These are phyloP conservation scores for Phymanthus crucifer DNA, from an alignment of 92 coral and sea anemone genomes.

Conservation along the genomic window DNA sequence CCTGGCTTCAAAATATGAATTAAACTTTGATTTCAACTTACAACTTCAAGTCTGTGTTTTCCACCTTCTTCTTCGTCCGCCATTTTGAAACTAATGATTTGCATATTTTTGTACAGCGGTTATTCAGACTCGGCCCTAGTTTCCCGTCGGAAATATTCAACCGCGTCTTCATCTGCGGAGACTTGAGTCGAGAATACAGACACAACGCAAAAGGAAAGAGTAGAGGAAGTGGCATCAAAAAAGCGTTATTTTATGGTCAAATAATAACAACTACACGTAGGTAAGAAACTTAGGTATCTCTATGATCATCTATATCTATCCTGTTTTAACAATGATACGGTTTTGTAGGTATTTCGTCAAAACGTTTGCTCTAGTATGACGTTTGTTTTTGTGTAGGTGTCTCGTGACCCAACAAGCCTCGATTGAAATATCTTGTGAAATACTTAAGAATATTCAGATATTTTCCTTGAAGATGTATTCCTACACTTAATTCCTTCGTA, in stretches of 20 bases:
- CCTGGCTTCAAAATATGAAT: background rate
- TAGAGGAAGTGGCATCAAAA: background rate
- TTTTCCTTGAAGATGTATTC: background rate
- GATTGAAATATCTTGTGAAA: background rate
- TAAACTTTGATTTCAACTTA: constrained; percentile 31
- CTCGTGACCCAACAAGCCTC: constrained; percentile 10
- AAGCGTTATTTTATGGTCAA: background rate
- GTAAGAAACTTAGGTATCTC: background rate
- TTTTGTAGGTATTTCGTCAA: background rate
- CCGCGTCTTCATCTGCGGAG: constrained; percentile 14
- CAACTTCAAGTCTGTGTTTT: constrained; percentile 77
- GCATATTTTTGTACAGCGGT: constrained; percentile 30
- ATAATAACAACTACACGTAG: background rate
- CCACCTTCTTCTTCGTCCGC: constrained; percentile 62
- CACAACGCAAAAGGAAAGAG: background rate
- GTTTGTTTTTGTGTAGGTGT: background rate
- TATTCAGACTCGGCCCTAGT: background rate
- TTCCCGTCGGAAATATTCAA: background rate
- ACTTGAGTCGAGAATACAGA: background rate
- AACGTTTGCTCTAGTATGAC: background rate
- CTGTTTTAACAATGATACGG: background rate
- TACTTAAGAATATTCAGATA: background rate
- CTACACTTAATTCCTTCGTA: background rate
- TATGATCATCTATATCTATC: background rate
- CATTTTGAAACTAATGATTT: constrained; percentile 47